Evolutionary conservation across 2,113 vertebrate species (phyloP).

Genomic region (Vidua chalybeata): DNA sequence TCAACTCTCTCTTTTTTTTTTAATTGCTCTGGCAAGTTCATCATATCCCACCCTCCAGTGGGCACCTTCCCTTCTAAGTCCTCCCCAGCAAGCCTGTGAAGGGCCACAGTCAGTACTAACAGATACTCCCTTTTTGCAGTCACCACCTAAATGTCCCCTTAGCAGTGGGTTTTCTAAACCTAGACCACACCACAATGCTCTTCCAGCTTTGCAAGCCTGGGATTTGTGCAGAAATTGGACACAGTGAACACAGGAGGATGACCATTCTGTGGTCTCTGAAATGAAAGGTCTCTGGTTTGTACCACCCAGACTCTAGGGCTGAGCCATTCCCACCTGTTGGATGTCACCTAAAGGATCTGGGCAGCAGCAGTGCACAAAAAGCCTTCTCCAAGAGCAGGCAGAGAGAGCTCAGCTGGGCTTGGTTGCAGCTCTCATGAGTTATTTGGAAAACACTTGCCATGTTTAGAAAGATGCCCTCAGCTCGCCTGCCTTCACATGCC

Average conservation of each 20-base stretch:
- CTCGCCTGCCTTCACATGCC: not conserved
- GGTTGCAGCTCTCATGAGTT: not conserved
- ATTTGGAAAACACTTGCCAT: not conserved
- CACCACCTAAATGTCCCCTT: not conserved
- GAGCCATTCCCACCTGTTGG: not conserved
- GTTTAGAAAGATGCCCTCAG: not conserved
- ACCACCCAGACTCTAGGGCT: not conserved
- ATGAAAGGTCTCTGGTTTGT: not conserved
- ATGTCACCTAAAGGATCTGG: not conserved
- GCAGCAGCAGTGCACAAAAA: not conserved
- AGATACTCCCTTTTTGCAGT: not conserved
- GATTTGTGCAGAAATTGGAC: not conserved
- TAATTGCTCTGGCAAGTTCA: not conserved
- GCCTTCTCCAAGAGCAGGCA: not conserved
- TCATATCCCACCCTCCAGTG: not conserved
- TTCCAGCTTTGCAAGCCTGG: not conserved
- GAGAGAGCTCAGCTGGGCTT: not conserved
- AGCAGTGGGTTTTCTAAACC: not conserved
- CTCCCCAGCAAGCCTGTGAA: not conserved
- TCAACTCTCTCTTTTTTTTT: not conserved
- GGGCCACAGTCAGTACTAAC: not conserved
- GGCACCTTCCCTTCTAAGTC: not conserved
- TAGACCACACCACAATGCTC: not conserved
- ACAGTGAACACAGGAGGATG: not conserved
- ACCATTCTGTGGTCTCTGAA: not conserved